Evolutionary conservation across 2,797 vertebrate genomes (phyloP).

Genomic region (Poecilia velifera): DNA sequence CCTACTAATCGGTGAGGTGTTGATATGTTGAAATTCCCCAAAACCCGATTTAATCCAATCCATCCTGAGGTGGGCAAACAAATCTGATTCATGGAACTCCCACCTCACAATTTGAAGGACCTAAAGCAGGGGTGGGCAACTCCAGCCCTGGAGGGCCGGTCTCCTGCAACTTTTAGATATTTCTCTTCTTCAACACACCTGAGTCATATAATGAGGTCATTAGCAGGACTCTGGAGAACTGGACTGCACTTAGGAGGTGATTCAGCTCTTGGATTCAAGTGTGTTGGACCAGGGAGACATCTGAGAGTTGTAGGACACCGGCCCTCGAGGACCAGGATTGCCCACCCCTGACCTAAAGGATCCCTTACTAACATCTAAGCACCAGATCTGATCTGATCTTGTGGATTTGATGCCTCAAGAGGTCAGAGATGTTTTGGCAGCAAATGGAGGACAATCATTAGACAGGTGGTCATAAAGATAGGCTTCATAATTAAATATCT

Average conservation of each 20-base stretch:
- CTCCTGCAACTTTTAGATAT: too few relatives aligned
- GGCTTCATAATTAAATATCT: slow-evolving; percentile 23
- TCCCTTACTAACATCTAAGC: not conserved
- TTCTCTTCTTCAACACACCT: too few relatives aligned
- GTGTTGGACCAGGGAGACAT: too few relatives aligned
- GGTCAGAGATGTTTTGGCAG: not conserved
- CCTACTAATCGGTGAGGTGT: not conserved
- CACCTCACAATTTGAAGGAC: not conserved
- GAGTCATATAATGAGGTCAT: too few relatives aligned
- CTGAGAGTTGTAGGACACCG: too few relatives aligned
- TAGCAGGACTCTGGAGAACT: too few relatives aligned
- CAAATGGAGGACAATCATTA: not conserved
- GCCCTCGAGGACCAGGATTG: too few relatives aligned
- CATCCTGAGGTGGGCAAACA: not conserved
- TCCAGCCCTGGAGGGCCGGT: too few relatives aligned
- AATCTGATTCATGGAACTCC: not conserved
- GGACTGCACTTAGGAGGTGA: too few relatives aligned
- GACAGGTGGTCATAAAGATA: not conserved
- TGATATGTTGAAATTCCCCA: not conserved
- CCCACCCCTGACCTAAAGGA: not conserved
- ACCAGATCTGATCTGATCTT: not conserved
- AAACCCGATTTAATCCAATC: not conserved
- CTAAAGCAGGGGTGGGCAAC: not conserved
- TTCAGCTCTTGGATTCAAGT: too few relatives aligned
- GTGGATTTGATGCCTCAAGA: not conserved